Evolutionary conservation across 2,888 invertebrate species (phyloP).

Genomic region (Habrosyne pyritoides): DNA sequence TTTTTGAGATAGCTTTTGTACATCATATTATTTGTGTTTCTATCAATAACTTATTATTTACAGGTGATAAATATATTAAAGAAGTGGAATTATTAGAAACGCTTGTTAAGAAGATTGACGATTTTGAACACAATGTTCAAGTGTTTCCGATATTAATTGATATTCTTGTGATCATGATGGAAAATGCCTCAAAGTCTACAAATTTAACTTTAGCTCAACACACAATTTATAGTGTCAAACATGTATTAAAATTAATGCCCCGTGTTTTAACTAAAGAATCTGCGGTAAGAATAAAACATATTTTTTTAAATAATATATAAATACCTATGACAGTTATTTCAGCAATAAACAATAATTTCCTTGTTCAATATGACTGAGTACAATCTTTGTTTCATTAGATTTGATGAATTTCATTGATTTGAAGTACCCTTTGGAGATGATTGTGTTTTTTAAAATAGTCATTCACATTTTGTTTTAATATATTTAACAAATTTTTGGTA

Average conservation of each 20-base stretch:
- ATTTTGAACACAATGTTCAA: slow-evolving; percentile 34
- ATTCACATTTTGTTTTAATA: not conserved
- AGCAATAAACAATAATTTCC: no score
- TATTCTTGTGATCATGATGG: slow-evolving; percentile 37
- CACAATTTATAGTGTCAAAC: slow-evolving; percentile 40
- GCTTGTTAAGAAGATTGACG: slow-evolving; percentile 31
- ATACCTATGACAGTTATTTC: no score
- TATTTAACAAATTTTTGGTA: slow-evolving; percentile 8
- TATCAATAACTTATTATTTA: slow-evolving; percentile 10
- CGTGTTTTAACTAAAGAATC: slow-evolving; percentile 23
- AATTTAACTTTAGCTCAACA: slow-evolving; percentile 33
- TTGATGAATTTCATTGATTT: no score
- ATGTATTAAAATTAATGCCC: slow-evolving; percentile 39
- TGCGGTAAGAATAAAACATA: slow-evolving; percentile 17
- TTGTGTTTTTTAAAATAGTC: no score
- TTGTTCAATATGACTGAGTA: no score
- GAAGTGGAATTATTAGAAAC: slow-evolving; percentile 37
- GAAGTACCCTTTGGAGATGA: no score
- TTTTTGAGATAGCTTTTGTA: not conserved
- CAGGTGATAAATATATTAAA: slow-evolving; percentile 32
- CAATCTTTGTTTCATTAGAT: no score
- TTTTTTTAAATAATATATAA: not conserved
- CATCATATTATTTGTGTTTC: not conserved
- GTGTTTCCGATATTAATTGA: slow-evolving; percentile 43
- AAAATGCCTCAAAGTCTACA: slow-evolving; percentile 23